A percentile compares a stretch with the other conserved stretches of the same genome.
Conservation (phyloP, 2,113 vertebrate genomes). For the Strix aluco region DNA sequence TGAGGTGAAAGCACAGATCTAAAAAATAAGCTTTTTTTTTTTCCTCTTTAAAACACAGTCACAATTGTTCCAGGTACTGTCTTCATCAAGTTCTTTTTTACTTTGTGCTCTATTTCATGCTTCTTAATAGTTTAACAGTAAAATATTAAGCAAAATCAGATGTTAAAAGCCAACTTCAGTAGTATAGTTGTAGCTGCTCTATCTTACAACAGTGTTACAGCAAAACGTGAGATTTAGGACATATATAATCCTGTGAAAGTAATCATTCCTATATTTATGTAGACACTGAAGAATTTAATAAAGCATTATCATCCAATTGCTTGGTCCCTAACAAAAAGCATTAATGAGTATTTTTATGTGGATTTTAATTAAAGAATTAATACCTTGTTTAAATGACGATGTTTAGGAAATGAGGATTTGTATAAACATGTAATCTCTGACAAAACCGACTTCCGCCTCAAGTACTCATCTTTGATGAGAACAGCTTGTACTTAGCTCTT, state of each 20-base stretch:
- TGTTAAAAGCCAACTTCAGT: background rate
- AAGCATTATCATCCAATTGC: background rate
- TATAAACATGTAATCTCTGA: background rate
- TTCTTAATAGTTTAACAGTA: background rate
- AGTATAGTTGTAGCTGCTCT: background rate
- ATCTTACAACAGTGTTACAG: background rate
- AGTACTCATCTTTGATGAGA: background rate
- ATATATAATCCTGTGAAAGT: background rate
- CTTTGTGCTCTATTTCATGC: background rate
- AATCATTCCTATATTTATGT: background rate
- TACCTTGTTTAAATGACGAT: background rate
- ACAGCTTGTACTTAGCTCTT: background rate
- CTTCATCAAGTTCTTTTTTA: background rate
- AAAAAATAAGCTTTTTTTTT: background rate
- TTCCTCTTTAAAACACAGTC: background rate
- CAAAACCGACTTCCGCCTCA: background rate
- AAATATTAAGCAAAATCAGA: background rate
- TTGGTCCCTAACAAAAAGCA: background rate
- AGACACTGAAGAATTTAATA: background rate
- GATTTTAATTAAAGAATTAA: background rate
- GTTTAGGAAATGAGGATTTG: background rate
- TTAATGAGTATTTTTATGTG: background rate
- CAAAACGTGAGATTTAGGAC: background rate
- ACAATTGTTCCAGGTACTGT: background rate
- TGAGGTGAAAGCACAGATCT: background rate